Percentiles rank a stretch among this genome's conserved stretches.
Evolutionary conservation across 2,113 vertebrate species (phyloP).

Genomic region (Empidonax traillii): DNA sequence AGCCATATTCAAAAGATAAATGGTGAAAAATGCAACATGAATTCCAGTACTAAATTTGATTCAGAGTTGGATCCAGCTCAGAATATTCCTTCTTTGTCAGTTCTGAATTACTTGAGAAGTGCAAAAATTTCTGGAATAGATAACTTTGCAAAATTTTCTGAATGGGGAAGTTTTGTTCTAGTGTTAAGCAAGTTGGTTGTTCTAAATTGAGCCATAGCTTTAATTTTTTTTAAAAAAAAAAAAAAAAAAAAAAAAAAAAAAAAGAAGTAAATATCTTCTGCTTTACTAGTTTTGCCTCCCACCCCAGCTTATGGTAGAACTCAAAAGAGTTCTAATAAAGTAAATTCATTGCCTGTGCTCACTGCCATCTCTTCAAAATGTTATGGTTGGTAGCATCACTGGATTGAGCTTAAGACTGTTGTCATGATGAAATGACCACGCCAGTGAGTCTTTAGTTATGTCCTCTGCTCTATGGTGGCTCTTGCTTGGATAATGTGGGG

Average conservation of each 20-base stretch:
- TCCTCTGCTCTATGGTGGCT: neutral
- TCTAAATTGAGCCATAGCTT: neutral
- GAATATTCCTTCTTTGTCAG: neutral
- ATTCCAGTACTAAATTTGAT: neutral
- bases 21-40: neutral
- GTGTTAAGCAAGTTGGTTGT: neutral
- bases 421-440: neutral
- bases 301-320: neutral
- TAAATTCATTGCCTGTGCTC: neutral
- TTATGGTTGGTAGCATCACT: neutral
- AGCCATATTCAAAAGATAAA: neutral
- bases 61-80: neutral
- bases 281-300: fast-evolving
- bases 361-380: neutral
- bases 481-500: neutral
- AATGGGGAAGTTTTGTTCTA: neutral
- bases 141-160: neutral
- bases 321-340: neutral
- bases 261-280: neutral
- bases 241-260: neutral
- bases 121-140: neutral
- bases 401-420: neutral
- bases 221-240: too few species aligned
- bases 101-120: neutral
- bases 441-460: neutral